These are phyloP conservation scores for Lophochroa leadbeateri DNA, from an alignment of 2,113 vertebrate genomes.

Conservation along the genomic window DNA sequence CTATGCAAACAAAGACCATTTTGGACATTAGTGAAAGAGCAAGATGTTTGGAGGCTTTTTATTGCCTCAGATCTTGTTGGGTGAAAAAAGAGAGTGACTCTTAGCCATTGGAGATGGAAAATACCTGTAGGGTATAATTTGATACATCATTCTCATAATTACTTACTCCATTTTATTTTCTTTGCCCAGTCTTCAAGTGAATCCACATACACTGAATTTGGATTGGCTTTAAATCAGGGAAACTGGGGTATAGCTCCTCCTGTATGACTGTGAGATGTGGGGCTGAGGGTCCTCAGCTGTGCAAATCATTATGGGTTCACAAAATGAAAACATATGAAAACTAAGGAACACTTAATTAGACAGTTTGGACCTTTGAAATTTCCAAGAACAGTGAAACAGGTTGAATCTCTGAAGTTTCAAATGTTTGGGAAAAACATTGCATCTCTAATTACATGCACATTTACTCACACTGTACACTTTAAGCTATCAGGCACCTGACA, in stretches of 20 bases:
- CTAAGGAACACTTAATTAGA: neutral
- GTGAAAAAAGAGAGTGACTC: neutral
- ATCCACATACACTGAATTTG: neutral
- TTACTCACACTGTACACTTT: neutral
- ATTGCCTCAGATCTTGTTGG: neutral
- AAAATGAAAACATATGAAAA: neutral
- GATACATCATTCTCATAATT: neutral
- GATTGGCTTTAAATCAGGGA: neutral
- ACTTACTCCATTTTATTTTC: neutral
- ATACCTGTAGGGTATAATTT: conserved; percentile 19
- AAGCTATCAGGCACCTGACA: neutral
- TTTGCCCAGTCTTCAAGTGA: neutral
- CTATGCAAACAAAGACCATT: conserved; percentile 56
- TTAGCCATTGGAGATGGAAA: neutral
- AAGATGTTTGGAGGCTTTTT: conserved; percentile 26
- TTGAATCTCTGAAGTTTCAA: neutral
- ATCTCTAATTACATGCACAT: neutral
- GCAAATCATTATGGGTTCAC: neutral
- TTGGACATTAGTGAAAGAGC: conserved; percentile 19
- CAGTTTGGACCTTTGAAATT: neutral
- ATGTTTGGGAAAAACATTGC: neutral
- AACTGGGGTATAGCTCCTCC: neutral
- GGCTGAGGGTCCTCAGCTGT: neutral
- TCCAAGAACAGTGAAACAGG: neutral
- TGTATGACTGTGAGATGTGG: neutral